Percentiles rank a stretch among this genome's conserved stretches.
Conservation (phyloP, 2,888 invertebrate species). For the Rotaria sp. region DNA sequence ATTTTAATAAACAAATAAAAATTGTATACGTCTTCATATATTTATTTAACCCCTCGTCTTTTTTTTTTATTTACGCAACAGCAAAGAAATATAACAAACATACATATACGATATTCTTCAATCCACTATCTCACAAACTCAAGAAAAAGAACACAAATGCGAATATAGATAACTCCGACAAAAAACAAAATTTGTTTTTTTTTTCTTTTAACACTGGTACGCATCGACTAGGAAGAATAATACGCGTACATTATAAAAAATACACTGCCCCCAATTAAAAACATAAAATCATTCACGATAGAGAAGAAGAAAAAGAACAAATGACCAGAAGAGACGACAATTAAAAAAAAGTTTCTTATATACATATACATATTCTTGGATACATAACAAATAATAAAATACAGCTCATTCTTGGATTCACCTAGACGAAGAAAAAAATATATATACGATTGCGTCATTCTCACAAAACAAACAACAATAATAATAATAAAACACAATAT, state of each 20-base stretch:
- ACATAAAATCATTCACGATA: background rate
- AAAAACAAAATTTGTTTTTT: no score
- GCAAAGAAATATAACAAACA: conserved; percentile 8
- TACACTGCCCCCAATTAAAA: background rate
- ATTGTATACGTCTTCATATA: background rate
- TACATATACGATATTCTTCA: background rate
- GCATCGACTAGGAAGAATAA: conserved; percentile 1
- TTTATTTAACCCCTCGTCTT: background rate
- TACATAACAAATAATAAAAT: background rate
- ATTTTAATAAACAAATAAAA: no score
- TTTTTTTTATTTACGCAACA: background rate
- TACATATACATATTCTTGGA: no score
- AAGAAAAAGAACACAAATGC: background rate
- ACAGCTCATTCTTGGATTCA: background rate
- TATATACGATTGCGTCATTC: background rate
- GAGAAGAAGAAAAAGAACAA: background rate
- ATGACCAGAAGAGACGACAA: conserved; percentile 6
- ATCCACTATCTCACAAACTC: background rate
- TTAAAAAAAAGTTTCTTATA: no score
- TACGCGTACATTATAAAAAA: background rate
- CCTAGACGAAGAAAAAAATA: background rate
- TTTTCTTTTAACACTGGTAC: background rate
- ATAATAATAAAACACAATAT: background rate
- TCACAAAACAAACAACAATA: background rate
- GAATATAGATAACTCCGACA: background rate